These are phyloP conservation scores for Pachyseris speciosa DNA, from an alignment of 64 coral and sea anemone species.

Conservation along the genomic window DNA sequence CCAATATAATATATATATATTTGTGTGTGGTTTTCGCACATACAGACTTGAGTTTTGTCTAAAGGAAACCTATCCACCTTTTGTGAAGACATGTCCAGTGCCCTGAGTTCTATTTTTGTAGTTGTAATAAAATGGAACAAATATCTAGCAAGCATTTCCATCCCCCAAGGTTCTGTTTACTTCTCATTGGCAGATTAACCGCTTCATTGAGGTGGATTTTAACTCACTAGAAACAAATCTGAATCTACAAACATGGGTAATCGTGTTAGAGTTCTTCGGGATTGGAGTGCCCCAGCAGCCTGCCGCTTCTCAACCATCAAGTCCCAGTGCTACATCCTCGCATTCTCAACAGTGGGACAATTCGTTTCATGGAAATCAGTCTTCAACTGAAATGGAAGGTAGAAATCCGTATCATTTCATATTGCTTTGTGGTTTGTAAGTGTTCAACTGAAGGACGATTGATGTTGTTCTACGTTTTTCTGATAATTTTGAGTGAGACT, in stretches of 20 bases:
- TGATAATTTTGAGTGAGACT: too few species aligned
- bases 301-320: conserved; percentile 44
- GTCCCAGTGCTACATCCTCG: conserved; percentile 13
- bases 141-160: too few species aligned
- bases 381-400: conserved; percentile 1
- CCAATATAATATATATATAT: too few species aligned
- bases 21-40: too few species aligned
- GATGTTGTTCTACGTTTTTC: too few species aligned
- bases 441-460: too few species aligned
- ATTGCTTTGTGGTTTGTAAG: too few species aligned
- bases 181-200: conserved; percentile 60
- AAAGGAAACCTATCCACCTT: too few species aligned
- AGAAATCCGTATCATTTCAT: neutral
- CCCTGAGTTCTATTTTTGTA: too few species aligned
- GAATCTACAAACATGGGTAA: conserved; percentile 96
- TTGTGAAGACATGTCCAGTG: too few species aligned
- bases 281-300: conserved; percentile 85
- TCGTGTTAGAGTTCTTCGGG: conserved; percentile 97
- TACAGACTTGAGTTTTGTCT: too few species aligned
- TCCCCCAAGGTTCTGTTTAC: neutral
- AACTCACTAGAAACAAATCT: conserved; percentile 92
- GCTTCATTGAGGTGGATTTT: conserved; percentile 89
- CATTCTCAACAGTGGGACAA: neutral
- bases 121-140: too few species aligned
- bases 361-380: neutral